Evolutionary conservation across 2,113 vertebrate species (phyloP).

Genomic region (Hippocampus guttulatus): DNA sequence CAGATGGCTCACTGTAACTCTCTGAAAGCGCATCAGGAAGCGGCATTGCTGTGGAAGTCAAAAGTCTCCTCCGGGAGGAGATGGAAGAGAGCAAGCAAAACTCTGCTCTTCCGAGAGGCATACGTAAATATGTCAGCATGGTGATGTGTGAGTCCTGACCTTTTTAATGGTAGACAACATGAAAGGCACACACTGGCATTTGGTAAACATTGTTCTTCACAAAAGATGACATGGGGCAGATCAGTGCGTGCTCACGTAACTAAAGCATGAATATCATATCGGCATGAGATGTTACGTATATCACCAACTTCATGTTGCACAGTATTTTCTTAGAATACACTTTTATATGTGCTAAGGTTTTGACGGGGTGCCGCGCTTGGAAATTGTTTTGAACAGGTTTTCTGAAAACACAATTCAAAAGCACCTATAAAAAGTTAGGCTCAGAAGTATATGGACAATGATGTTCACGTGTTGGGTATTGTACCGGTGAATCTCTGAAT

Average conservation of each 20-base stretch:
- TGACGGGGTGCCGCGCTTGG: no score
- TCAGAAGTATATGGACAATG: no score
- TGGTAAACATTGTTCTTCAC: neutral
- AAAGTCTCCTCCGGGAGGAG: constrained; percentile 44
- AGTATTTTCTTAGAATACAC: no score
- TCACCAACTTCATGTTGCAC: neutral
- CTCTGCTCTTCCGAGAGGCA: constrained; percentile 20
- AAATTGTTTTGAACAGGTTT: no score
- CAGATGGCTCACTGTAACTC: constrained; percentile 50
- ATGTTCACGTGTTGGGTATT: no score
- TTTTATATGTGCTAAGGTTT: neutral
- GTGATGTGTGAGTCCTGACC: constrained; percentile 8
- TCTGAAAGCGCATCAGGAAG: constrained; percentile 31
- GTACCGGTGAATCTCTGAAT: no score
- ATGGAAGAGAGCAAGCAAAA: constrained; percentile 35
- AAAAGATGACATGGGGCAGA: neutral
- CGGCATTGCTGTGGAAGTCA: constrained; percentile 40
- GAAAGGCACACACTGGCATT: constrained; percentile 2
- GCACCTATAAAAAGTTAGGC: no score
- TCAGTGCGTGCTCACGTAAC: neutral
- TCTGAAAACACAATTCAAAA: no score
- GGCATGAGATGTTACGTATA: neutral
- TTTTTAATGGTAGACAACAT: constrained; percentile 20
- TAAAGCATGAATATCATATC: neutral
- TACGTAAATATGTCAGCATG: constrained; percentile 28